phyloP scores from a whole-genome alignment of 2,113 vertebrate species.

The Edolisoma coerulescens region DNA sequence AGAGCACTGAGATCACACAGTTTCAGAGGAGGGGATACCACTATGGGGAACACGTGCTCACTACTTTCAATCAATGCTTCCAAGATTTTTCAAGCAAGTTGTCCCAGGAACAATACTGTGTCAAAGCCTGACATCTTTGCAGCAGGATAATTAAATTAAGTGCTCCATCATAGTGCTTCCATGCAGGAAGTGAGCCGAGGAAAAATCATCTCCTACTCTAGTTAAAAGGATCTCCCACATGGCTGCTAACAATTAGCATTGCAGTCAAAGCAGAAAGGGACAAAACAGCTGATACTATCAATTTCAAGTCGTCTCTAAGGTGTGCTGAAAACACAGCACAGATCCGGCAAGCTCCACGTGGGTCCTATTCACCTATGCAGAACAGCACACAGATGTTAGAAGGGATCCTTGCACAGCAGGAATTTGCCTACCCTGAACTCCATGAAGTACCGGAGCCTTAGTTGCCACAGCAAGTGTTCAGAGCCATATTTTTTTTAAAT shows the following conservation, averaged over 20 bases:
- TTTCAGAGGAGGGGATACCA: neutral
- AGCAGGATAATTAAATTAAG: neutral
- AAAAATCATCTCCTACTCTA: neutral
- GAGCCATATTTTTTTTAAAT: neutral
- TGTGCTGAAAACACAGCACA: neutral
- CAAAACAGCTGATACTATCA: neutral
- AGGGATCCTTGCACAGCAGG: neutral
- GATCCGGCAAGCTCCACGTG: neutral
- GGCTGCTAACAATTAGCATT: neutral
- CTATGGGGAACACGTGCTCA: neutral
- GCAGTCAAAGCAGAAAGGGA: neutral
- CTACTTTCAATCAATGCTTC: neutral
- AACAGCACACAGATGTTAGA: neutral
- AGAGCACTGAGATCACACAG: neutral
- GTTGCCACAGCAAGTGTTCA: neutral
- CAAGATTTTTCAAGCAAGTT: neutral
- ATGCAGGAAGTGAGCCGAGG: neutral
- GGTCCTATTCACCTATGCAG: neutral
- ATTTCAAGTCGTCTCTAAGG: neutral
- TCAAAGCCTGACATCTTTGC: neutral
- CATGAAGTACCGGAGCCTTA: neutral
- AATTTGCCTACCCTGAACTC: conserved; percentile 14
- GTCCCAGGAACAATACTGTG: neutral
- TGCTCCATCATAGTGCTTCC: neutral
- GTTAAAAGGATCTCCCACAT: neutral